Base-by-base conservation (phyloP, 1,140 invertebrate species). In the Gonioctena quinquepunctata region DNA sequence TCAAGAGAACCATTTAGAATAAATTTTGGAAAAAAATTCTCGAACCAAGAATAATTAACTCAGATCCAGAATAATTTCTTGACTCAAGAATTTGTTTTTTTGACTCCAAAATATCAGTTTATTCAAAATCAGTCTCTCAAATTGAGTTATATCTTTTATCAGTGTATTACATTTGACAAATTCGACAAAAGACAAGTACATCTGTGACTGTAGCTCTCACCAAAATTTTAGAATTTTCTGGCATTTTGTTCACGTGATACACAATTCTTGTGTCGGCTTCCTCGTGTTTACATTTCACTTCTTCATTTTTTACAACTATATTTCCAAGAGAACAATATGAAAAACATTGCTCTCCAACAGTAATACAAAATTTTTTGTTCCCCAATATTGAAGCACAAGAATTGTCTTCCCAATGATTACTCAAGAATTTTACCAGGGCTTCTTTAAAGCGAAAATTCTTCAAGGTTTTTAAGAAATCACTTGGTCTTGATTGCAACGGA, bases 381-480 rank as follows among this genome's bases (percentile, higher is more conserved):
- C 63, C 27, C 27, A 75, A 72, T 65, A 78, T 71, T 72, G 75
- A 65, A 60, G 61, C 57, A 48, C 79, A 57, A 71, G 60, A 7
- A 18, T 78, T 26, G 56, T 76, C 75, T 8, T 68, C 25, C 49
- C 65, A 59, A 59, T 59, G 23, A 22, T 59, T 22, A 11, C 18
- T 22, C 23, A 59, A 63, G 70, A 80, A 77, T 13, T 42, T 27
- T 7, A 80, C 74, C 27, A 78, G 49, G 66, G 73, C 72, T 59
- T 77, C 77, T 73, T 81, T 80, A 23, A 80, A 81, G n/a, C 50
- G 48, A 71, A 59, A 69, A 73, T 77, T 80, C 72, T 79, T 79
- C 13, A 79, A 54, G 42, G 66, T 71, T 76, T 76, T 48, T 7
- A 69, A 72, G 74, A 78, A 78, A 75, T 76, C 27, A 5, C 56